Base-by-base conservation (phyloP, 92 coral and sea anemone genomes). In the Palythoa heliodiscus region DNA sequence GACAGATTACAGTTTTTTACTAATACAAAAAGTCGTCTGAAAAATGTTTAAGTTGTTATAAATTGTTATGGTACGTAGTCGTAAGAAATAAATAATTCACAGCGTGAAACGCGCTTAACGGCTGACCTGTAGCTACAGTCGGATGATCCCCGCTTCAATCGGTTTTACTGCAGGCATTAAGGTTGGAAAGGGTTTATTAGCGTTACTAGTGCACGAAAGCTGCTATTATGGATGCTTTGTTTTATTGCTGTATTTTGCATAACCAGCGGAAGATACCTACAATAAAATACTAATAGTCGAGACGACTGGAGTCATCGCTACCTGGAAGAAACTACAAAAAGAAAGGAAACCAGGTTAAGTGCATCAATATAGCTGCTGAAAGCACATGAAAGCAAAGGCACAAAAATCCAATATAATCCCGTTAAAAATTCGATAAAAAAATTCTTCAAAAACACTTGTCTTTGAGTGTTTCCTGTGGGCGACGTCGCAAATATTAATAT, bases 361-460 rank as follows among this genome's bases (percentile, higher is more conserved):
- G 67, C n/a, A 29, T 54, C 81, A 76, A 76, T 76, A 72, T 76
- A 76, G 39, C 68, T 55, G 68, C 81, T 76, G 66, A 76, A 76
- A 76, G 81, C 81, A 52, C 68, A 37, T 76, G 81, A 76, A 76
- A 76, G 81, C 67, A 23, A 76, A 48, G 13, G 63, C 47, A 52
- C 67, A 37, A 76, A 76, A 76, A 76, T 76, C 66, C 81, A 76
- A 76, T 76, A 76, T 76, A 76, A 76, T 76, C 81, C 81, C 81
- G 81, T 76, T 76, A 24, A 76, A 76, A 76, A 54, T 76, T 76
- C 81, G 81, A 76, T 76, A 76, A 76, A 76, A 63, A 23, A 76
- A 76, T 15, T 76, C 57, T 76, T 76, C 81, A 76, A 76, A 76
- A 76, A 76, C 81, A 76, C 81, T 76, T 76, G 81, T 76, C 48